Percentiles rank a stretch among this genome's conserved stretches.
These are phyloP conservation scores for Acestrorhynchus altus DNA, from an alignment of 2,797 vertebrate genomes.

Conservation along the genomic window DNA sequence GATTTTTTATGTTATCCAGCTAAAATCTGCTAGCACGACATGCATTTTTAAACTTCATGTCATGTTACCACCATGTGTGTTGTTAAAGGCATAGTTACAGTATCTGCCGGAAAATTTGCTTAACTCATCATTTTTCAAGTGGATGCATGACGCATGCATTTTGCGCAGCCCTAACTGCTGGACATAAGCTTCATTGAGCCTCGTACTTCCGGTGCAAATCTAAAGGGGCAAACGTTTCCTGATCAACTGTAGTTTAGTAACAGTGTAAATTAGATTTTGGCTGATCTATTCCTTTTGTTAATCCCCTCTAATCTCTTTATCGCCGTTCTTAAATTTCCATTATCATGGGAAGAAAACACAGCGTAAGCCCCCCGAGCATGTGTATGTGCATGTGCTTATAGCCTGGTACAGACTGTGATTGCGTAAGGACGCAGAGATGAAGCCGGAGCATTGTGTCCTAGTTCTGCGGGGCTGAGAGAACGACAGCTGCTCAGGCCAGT, in stretches of 20 bases:
- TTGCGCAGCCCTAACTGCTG: neutral
- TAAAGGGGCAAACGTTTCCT: neutral
- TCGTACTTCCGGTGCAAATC: neutral
- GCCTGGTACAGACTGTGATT: conserved; percentile 6
- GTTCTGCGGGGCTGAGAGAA: conserved; percentile 67
- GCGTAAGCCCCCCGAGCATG: neutral
- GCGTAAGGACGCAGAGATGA: conserved; percentile 9
- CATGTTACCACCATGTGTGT: no score
- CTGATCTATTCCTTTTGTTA: neutral
- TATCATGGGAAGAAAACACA: neutral
- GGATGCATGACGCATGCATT: neutral
- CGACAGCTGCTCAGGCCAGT: conserved; percentile 71
- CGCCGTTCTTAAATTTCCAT: neutral
- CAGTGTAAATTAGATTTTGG: neutral
- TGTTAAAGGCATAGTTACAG: no score
- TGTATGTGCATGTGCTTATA: neutral
- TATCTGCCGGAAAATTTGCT: no score
- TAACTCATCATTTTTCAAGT: no score
- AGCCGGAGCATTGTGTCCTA: conserved; percentile 62
- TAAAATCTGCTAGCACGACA: no score
- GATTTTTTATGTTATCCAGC: no score
- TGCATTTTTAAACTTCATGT: no score
- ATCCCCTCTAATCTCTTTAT: conserved; percentile 2
- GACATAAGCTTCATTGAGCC: neutral
- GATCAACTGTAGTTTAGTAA: neutral